Conservation (phyloP, 2,113 vertebrate genomes). For the Calypte anna region DNA sequence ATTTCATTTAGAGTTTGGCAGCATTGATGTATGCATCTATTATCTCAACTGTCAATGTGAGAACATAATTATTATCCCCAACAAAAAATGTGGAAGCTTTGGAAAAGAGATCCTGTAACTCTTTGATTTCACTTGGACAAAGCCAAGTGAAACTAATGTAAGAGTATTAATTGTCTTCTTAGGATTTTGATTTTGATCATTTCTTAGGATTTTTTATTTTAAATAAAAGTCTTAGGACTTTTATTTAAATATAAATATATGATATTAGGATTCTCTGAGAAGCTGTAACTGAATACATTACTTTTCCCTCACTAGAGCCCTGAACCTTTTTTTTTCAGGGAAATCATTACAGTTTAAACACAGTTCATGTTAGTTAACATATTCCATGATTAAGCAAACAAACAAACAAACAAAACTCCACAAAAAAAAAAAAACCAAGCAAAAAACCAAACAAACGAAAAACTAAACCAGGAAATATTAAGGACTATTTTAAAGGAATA, state of each 20-base stretch:
- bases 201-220: too few relatives aligned
- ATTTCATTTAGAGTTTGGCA: background rate
- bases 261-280: background rate
- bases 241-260: background rate
- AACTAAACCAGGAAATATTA: background rate
- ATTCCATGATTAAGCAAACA: background rate
- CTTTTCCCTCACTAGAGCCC: background rate
- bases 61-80: background rate
- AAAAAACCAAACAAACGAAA: too few relatives aligned
- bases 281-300: background rate
- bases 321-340: background rate
- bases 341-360: background rate
- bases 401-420: too few relatives aligned
- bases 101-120: background rate
- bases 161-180: background rate
- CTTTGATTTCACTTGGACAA: background rate
- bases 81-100: background rate
- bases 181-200: background rate
- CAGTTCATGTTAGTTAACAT: background rate
- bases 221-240: background rate
- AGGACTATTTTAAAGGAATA: background rate
- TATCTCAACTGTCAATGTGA: background rate
- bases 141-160: background rate
- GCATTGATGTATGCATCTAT: rapidly evolving
- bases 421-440: background rate